Percentiles rank a stretch among this genome's conserved stretches.
These are phyloP conservation scores for Mesocricetus auratus DNA, from an alignment of 2,113 vertebrate species.

Conservation along the genomic window DNA sequence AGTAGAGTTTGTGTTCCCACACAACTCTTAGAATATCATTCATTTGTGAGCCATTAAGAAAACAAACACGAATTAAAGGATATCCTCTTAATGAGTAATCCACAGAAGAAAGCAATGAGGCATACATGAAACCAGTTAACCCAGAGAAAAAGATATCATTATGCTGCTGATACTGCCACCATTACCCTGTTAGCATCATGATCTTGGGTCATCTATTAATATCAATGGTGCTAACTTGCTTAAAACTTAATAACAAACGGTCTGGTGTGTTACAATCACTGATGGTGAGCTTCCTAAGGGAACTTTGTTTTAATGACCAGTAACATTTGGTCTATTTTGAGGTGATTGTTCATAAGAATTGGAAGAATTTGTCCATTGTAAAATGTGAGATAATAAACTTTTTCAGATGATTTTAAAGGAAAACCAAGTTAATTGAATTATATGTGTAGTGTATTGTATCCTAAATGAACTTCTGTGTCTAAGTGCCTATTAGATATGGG, in stretches of 20 bases:
- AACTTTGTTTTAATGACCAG: conserved; percentile 41
- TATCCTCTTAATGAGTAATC: conserved; percentile 21
- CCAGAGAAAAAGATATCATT: not conserved
- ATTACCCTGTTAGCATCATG: not conserved
- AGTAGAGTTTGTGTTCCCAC: conserved; percentile 11
- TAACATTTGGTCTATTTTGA: conserved; percentile 16
- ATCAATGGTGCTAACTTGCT: conserved; percentile 4
- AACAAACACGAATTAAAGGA: conserved; percentile 40
- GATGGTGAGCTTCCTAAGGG: not conserved
- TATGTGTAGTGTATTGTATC: not conserved
- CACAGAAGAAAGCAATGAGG: conserved; percentile 46
- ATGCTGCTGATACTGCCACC: not conserved
- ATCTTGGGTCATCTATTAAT: conserved; percentile 41
- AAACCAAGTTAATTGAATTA: conserved; percentile 57
- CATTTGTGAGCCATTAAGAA: conserved; percentile 54
- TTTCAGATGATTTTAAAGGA: not conserved
- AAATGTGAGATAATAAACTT: conserved; percentile 53
- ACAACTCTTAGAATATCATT: conserved; percentile 53
- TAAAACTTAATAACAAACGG: not conserved
- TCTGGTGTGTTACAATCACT: not conserved
- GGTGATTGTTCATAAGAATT: conserved; percentile 26
- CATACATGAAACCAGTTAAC: not conserved
- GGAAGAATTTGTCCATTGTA: conserved; percentile 31
- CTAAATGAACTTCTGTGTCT: conserved; percentile 44
- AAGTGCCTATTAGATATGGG: conserved; percentile 14